Percentiles rank a stretch among this genome's conserved stretches.
Evolutionary conservation across 2,888 invertebrate species (phyloP).

Genomic region (Campaea margaritaria): DNA sequence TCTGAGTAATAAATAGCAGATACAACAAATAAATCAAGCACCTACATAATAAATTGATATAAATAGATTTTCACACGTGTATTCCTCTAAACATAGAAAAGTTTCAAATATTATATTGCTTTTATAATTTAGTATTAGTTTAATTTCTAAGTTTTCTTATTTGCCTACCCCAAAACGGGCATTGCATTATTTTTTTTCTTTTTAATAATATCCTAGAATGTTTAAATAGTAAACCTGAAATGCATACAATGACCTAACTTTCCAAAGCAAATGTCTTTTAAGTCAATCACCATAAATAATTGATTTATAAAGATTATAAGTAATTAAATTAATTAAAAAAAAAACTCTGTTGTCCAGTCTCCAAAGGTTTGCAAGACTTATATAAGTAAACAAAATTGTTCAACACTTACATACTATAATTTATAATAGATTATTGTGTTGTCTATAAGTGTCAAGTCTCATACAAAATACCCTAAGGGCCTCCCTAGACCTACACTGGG

Average conservation of each 20-base stretch:
- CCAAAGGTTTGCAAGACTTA: constrained; percentile 21
- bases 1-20: constrained; percentile 19
- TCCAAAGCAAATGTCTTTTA: constrained; percentile 27
- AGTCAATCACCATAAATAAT: constrained; percentile 30
- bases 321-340: constrained; percentile 17
- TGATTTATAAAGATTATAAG: constrained; percentile 25
- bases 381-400: constrained; percentile 51
- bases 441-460: constrained; percentile 11
- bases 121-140: constrained; percentile 17
- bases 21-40: not conserved
- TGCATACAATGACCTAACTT: constrained; percentile 7
- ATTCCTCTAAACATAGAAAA: constrained; percentile 20
- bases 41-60: constrained; percentile 6
- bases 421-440: constrained; percentile 32
- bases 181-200: constrained; percentile 5
- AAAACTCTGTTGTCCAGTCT: constrained; percentile 32
- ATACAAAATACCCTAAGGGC: too few relatives aligned
- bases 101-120: constrained; percentile 27
- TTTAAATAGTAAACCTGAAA: constrained; percentile 13
- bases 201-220: constrained; percentile 19
- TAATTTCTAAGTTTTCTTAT: constrained; percentile 13
- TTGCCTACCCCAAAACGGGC: constrained; percentile 22
- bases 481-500: too few relatives aligned
- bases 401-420: constrained; percentile 54
- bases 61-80: constrained; percentile 9